A percentile compares a stretch with the other conserved stretches of the same genome.
Evolutionary conservation across 37 sponge, comb jelly and placozoan species (phyloP).

Genomic region (Agelas oroides): DNA sequence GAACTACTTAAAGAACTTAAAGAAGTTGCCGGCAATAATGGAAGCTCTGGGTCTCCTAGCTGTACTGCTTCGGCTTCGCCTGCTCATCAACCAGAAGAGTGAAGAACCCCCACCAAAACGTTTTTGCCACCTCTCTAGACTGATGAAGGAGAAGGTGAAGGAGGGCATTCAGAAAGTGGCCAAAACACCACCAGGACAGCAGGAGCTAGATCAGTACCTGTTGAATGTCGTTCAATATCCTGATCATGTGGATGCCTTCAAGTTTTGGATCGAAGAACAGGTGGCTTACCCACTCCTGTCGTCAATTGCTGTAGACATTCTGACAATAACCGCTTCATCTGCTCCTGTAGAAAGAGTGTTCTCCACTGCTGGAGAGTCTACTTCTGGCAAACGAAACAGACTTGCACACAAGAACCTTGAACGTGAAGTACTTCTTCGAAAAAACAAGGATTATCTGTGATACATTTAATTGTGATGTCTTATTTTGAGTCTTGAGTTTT

Average conservation of each 20-base stretch:
- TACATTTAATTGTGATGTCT: too few relatives aligned
- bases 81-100: too few relatives aligned
- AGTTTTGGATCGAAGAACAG: not conserved
- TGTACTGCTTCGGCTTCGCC: too few relatives aligned
- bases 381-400: not conserved
- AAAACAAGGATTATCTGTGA: too few relatives aligned
- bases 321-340: not conserved
- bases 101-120: not conserved
- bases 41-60: too few relatives aligned
- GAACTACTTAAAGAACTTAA: not conserved
- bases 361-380: conserved; percentile 12
- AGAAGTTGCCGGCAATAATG: not conserved
- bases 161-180: not conserved
- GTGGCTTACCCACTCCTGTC: not conserved
- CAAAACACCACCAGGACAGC: not conserved
- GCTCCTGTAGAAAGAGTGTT: conserved; percentile 10
- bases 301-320: not conserved
- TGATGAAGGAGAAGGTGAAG: not conserved
- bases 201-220: not conserved
- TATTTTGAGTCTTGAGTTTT: too few relatives aligned
- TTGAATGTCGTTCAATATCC: not conserved
- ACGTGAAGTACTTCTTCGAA: not conserved
- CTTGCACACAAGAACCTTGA: not conserved
- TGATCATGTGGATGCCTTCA: not conserved
- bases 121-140: not conserved